phyloP scores from a whole-genome alignment of 2,888 invertebrate genomes.

The Drosophila gaucha region DNA sequence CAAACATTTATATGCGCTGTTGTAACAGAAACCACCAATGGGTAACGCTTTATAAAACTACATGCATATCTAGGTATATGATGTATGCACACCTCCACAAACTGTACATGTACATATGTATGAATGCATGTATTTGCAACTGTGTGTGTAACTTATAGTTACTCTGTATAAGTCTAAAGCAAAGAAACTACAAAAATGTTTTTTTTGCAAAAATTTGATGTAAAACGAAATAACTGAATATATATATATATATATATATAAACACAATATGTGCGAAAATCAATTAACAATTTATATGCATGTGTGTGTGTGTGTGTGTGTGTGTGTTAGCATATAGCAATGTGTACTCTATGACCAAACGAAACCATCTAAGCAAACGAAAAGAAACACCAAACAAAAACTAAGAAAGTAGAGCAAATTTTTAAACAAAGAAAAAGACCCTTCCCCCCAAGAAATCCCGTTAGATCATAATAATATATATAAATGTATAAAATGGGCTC shows the following conservation, averaged over 20 bases:
- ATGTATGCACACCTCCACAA: constrained; percentile 2
- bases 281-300: constrained; percentile 12
- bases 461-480: constrained; percentile 2
- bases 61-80: constrained; percentile 26
- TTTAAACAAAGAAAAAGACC: background rate
- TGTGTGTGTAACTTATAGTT: constrained; percentile 4
- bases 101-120: constrained; percentile 4
- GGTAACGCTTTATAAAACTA: constrained; percentile 81
- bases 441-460: background rate
- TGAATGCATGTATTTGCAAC: constrained; percentile 1
- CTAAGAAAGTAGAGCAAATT: constrained; percentile 7
- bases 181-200: background rate
- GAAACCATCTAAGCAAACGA: constrained; percentile 23
- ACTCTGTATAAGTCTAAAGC: background rate
- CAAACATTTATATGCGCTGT: constrained; percentile 62
- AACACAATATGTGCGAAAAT: background rate
- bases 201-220: background rate
- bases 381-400: constrained; percentile 6
- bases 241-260: too few species aligned
- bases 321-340: constrained; percentile 2
- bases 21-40: constrained; percentile 84
- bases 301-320: constrained; percentile 6
- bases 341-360: constrained; percentile 43
- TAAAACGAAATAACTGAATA: too few species aligned
- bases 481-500: constrained; percentile 3